Conservation (phyloP, 1,140 invertebrate species). For the Cyclargus thomasi region DNA sequence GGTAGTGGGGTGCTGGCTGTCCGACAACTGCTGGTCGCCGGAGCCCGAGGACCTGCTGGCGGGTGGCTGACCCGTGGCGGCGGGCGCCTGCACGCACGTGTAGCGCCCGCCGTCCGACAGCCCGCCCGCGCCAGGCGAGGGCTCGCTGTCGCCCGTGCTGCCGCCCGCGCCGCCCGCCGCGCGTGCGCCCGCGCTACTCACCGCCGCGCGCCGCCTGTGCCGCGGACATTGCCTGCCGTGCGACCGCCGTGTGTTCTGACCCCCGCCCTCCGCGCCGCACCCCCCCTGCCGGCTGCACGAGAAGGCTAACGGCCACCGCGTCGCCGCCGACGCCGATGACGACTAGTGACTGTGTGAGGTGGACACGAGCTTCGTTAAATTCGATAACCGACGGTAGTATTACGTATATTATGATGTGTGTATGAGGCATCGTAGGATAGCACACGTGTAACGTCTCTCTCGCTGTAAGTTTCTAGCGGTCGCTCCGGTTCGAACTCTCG, state of each 20-base stretch:
- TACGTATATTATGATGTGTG: constrained; percentile 24
- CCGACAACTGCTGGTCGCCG: constrained; percentile 85
- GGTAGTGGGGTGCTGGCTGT: constrained; percentile 83
- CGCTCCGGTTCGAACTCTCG: constrained; percentile 50
- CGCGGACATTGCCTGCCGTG: constrained; percentile 52
- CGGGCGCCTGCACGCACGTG: constrained; percentile 74
- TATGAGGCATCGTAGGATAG: constrained; percentile 20
- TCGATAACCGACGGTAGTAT: constrained; percentile 33
- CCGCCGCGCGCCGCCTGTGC: constrained; percentile 55
- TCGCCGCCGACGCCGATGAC: constrained; percentile 51
- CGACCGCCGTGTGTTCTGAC: constrained; percentile 53
- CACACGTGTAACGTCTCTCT: constrained; percentile 31
- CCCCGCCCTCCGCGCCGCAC: constrained; percentile 23
- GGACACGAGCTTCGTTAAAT: constrained; percentile 61
- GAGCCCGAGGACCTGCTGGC: constrained; percentile 80
- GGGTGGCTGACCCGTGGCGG: constrained; percentile 79
- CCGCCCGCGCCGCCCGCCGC: constrained; percentile 43
- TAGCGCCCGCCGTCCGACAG: constrained; percentile 68
- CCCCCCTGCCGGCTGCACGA: constrained; percentile 49
- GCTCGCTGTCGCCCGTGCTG: constrained; percentile 58
- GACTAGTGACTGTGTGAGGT: constrained; percentile 29
- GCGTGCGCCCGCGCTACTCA: constrained; percentile 47
- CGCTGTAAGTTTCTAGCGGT: constrained; percentile 58
- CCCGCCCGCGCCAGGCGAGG: constrained; percentile 40
- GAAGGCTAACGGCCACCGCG: constrained; percentile 58